Evolutionary conservation across 2,888 invertebrate species (phyloP).

Genomic region (Coleophora deauratella): DNA sequence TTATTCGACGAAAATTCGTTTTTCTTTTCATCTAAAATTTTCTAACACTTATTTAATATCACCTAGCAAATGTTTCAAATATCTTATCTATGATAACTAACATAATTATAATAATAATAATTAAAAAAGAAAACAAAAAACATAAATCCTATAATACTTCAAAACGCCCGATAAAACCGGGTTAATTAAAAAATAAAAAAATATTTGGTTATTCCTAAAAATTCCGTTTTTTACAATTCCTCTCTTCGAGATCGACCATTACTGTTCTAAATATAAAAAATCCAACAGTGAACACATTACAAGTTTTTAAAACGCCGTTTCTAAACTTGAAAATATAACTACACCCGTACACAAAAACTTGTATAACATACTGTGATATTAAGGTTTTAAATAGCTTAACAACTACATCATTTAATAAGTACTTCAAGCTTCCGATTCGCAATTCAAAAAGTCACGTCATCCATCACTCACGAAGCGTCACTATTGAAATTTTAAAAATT

Average conservation of each 20-base stretch:
- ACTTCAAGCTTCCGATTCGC: conserved; percentile 20
- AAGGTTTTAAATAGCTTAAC: conserved; percentile 6
- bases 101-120: conserved; percentile 21
- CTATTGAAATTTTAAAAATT: no score
- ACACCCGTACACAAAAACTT: conserved; percentile 63
- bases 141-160: conserved; percentile 67
- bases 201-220: conserved; percentile 58
- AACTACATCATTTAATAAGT: conserved; percentile 21
- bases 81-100: conserved; percentile 29
- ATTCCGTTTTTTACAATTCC: conserved; percentile 34
- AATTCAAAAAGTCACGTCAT: no score
- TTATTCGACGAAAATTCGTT: conserved; percentile 25
- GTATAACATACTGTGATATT: conserved; percentile 50
- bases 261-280: conserved; percentile 38
- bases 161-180: conserved; percentile 66
- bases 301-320: conserved; percentile 46
- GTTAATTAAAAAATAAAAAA: conserved; percentile 39
- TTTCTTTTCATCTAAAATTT: conserved; percentile 44
- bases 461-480: no score
- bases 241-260: conserved; percentile 47
- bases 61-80: conserved; percentile 45
- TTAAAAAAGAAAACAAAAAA: conserved; percentile 28
- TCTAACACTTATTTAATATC: conserved; percentile 48
- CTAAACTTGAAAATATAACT: conserved; percentile 60
- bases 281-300: conserved; percentile 66